phyloP scores from a whole-genome alignment of 2,113 vertebrate species.

The Acanthochromis polyacanthus region DNA sequence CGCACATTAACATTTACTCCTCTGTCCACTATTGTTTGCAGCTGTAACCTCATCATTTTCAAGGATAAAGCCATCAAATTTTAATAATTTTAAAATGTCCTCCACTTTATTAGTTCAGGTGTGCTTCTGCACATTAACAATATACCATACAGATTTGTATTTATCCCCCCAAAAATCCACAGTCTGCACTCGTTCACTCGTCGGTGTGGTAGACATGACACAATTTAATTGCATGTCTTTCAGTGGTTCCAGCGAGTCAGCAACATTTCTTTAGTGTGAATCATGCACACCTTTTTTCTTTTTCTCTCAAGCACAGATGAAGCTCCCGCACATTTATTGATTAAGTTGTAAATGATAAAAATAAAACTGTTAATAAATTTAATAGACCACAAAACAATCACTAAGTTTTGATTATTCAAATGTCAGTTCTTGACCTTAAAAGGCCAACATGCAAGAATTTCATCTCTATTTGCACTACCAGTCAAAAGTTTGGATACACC shows the following conservation, averaged over 20 bases:
- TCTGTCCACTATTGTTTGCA: too few relatives aligned
- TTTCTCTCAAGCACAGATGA: background rate
- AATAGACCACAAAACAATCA: background rate
- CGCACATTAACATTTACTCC: too few relatives aligned
- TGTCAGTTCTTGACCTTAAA: background rate
- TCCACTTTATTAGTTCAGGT: too few relatives aligned
- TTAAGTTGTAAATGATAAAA: constrained; percentile 3
- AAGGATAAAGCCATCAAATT: too few relatives aligned
- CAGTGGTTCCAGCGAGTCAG: background rate
- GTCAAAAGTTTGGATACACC: too few relatives aligned
- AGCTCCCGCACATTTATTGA: background rate
- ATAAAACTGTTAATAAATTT: constrained; percentile 2
- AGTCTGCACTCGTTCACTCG: background rate
- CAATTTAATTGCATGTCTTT: constrained; percentile 9
- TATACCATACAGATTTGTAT: too few relatives aligned
- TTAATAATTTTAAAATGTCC: too few relatives aligned
- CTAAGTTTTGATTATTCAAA: background rate
- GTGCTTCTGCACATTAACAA: too few relatives aligned
- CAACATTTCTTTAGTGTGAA: background rate
- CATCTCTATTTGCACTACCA: background rate
- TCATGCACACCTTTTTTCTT: background rate
- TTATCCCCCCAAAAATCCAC: background rate
- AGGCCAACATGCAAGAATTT: constrained; percentile 3
- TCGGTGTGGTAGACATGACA: background rate
- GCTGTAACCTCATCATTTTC: too few relatives aligned